A percentile compares a stretch with the other conserved stretches of the same genome.
Conservation (phyloP, 2,113 vertebrate species). For the Irena cyanogastra region DNA sequence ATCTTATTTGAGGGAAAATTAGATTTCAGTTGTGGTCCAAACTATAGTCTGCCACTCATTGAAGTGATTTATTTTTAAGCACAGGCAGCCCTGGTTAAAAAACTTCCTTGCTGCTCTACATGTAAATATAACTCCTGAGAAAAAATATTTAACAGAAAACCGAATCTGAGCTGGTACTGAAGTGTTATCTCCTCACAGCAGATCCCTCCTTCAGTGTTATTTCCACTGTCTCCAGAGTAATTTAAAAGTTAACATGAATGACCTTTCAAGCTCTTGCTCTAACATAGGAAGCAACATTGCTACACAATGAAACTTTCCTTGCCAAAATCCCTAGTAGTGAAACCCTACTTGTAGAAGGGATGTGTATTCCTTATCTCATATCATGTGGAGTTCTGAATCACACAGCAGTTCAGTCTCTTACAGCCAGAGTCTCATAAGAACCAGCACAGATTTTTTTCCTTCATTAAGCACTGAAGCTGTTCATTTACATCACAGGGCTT, state of each 20-base stretch:
- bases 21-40: not conserved
- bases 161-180: not conserved
- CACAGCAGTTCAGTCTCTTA: not conserved
- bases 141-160: not conserved
- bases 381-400: not conserved
- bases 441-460: not conserved
- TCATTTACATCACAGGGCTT: not conserved
- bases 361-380: not conserved
- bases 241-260: not conserved
- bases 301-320: not conserved
- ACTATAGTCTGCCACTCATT: not conserved
- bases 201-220: not conserved
- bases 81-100: not conserved
- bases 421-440: not conserved
- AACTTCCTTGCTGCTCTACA: not conserved
- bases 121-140: not conserved
- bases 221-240: not conserved
- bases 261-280: not conserved
- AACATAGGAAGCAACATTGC: not conserved
- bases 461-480: not conserved
- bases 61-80: not conserved
- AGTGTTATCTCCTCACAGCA: not conserved
- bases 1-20: not conserved
- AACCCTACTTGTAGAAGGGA: not conserved
- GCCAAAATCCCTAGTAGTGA: not conserved